Base-by-base conservation (phyloP, 2,113 vertebrate species). In the Thomomys bottae region DNA sequence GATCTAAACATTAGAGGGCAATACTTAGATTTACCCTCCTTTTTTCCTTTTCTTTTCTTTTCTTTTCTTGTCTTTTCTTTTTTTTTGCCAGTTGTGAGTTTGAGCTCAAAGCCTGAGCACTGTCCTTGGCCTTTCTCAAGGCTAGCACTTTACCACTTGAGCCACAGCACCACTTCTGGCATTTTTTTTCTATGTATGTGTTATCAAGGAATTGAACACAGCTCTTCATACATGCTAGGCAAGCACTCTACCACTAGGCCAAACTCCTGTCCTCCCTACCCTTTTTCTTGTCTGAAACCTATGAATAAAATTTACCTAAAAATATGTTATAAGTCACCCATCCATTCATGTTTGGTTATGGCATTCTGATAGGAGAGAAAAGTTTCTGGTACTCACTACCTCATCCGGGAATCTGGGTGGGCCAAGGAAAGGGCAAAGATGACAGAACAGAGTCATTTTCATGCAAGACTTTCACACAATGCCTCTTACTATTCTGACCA, bases 401-500 rank as follows among this genome's bases (percentile, higher is more conserved):
- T 83, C 57, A 0, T 28, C 40, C 0, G n/a, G 87, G 78, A 91
- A 92, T 45, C 23, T 71, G 14, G n/a, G 70, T 77, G 83, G 61
- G 86, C 61, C 80, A 72, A 78, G 30, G 57, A 84, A 94, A 93
- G 92, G 86, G 78, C 28, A 84, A 77, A 64, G 66, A 83, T 89
- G 96, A 90, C 78, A 66, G 82, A 94, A 45, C 92, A 67, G 36
- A 87, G 61, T 40, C 61, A 63, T 91, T 68, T 87, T 85, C 42
- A 90, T 64, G 75, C n/a, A 88, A 83, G 66, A 57, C 36, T 80
- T 88, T 76, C 30, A 20, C 1, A 68, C 80, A 34, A 21, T 61
- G 18, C 26, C 59, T 82, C 61, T 96, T 93, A 84, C 24, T 76
- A 94, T 94, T 94, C 96, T 94, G 87, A 83, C 94, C 75, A 86